Base-by-base conservation (phyloP, 2,797 vertebrate species). In the Apodemus agrarius region DNA sequence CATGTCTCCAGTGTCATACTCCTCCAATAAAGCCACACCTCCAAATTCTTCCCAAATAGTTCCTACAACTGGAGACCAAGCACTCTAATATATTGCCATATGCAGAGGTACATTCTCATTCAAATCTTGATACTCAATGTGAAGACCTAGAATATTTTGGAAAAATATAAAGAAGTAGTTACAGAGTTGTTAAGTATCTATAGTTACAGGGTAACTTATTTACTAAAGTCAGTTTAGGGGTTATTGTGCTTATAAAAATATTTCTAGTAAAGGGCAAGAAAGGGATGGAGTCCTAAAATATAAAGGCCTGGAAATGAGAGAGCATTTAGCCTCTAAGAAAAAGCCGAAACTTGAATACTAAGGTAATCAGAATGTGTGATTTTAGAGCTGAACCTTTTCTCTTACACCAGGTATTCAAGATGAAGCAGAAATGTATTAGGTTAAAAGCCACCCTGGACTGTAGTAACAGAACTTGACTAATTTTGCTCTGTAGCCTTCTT, bases 161-260 rank as follows among this genome's bases (percentile, higher is more conserved):
- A 63, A 74, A 94, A 90, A 75, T 54, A 37, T 19, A 82, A 86
- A 43, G 2, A 82, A 75, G 11, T 17, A 88, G 7, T 88, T 43
- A 59, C 46, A 31, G 37, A 19, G 0, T 61, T 31, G 29, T n/a
- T 67, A 67, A 49, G 3, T 49, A 67, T n/a, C 3, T 67, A 49
- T 24, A 67, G 29, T 46, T 34, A 34, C 2, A n/a, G 29, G 3
- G 3, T 46, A 21, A 16, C 43, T 49, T 69, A 46, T 22, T 40
- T 92, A 72, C 90, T 49, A 94, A 88, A 92, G 49, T 88, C 29
- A 92, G 63, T 81, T 90, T 22, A 43, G 17, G 54, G 19, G 19
- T 85, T 90, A 88, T 61, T 59, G 26, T 46, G 52, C 80, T 85
- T 76, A 22, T 29, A 85, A 11, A 87, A 80, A 90, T 87, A n/a